Percentiles rank a stretch among this genome's conserved stretches.
These are phyloP conservation scores for Stercorarius parasiticus DNA, from an alignment of 2,113 vertebrate species.

Conservation along the genomic window DNA sequence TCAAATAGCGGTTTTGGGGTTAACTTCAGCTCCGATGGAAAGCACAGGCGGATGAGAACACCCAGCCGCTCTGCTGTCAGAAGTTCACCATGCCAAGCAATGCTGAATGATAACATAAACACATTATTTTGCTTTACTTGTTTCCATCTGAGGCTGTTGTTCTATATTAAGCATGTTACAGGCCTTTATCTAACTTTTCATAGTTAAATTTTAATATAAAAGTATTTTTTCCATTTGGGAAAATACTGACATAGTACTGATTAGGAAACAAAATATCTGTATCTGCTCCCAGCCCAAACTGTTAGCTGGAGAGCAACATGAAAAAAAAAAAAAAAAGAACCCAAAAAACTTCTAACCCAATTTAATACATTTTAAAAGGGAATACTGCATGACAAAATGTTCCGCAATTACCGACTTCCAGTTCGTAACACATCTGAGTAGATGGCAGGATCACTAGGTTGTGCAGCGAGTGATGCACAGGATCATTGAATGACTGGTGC, in stretches of 20 bases:
- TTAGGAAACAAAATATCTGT: not conserved
- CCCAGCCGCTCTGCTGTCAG: not conserved
- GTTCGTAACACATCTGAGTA: not conserved
- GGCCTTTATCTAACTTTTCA: not conserved
- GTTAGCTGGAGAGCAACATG: fast-evolving
- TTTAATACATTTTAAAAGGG: not conserved
- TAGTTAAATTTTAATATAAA: not conserved
- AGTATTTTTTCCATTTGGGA: not conserved
- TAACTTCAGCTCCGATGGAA: not conserved
- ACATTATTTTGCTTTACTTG: not conserved
- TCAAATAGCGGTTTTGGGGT: not conserved
- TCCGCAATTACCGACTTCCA: not conserved
- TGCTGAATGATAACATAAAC: not conserved
- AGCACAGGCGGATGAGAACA: not conserved
- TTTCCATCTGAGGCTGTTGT: not conserved
- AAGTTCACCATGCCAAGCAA: not conserved
- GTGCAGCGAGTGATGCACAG: not conserved
- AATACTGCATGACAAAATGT: not conserved
- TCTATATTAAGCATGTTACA: not conserved
- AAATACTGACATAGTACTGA: not conserved
- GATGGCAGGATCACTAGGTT: not conserved
- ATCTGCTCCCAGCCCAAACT: not conserved
- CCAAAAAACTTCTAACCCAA: not conserved
- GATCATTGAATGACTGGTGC: not conserved
- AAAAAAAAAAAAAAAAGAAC: not conserved